These are phyloP conservation scores for Bergia puertoricense DNA, from an alignment of 92 coral and sea anemone genomes.

Conservation along the genomic window DNA sequence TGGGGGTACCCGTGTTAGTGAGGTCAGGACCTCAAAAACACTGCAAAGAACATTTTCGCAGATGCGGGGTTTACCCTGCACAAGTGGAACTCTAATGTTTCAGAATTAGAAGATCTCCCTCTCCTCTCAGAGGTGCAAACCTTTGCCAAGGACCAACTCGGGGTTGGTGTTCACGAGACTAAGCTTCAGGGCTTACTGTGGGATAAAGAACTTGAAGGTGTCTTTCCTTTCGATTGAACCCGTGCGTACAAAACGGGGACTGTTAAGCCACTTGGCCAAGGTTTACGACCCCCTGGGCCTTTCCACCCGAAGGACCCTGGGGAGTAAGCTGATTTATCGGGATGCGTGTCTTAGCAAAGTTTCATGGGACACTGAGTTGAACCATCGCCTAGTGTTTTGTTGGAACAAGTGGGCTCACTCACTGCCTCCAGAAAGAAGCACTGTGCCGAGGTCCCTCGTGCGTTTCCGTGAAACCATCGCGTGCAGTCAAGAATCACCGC, in stretches of 20 bases:
- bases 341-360: slow-evolving; percentile 25
- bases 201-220: slow-evolving; percentile 35
- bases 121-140: slow-evolving; percentile 15
- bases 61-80: slow-evolving; percentile 42
- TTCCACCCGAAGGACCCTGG: slow-evolving; percentile 45
- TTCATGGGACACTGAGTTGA: slow-evolving; percentile 42
- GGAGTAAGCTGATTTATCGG: slow-evolving; percentile 39
- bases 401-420: slow-evolving; percentile 33
- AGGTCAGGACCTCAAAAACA: slow-evolving; percentile 30
- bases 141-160: slow-evolving; percentile 44
- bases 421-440: slow-evolving; percentile 30
- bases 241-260: slow-evolving; percentile 40
- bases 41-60: slow-evolving; percentile 35
- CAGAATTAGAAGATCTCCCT: slow-evolving; percentile 27
- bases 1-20: slow-evolving; percentile 34
- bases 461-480: slow-evolving; percentile 27
- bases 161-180: slow-evolving; percentile 30
- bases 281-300: slow-evolving; percentile 48
- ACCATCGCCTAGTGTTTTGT: slow-evolving; percentile 10
- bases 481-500: slow-evolving; percentile 21
- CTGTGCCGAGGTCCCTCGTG: slow-evolving; percentile 29
- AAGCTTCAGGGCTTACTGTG: slow-evolving; percentile 34
- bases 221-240: slow-evolving; percentile 27
- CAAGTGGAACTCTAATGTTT: slow-evolving; percentile 42
- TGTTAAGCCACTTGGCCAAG: slow-evolving; percentile 41